Evolutionary conservation across 2,888 invertebrate genomes (phyloP).

Genomic region (Nysson spinosus): DNA sequence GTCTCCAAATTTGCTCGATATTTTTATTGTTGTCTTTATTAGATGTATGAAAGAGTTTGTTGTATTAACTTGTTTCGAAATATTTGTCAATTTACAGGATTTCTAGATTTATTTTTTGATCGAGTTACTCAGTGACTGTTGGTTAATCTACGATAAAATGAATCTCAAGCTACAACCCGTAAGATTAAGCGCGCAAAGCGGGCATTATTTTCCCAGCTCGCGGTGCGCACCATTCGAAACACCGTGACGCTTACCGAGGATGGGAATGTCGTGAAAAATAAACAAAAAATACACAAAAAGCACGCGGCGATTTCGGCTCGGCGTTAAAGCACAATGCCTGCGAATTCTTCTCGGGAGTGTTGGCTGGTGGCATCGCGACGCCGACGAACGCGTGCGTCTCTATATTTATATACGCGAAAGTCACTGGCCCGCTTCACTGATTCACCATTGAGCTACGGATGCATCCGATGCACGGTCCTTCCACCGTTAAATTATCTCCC

Average conservation of each 20-base stretch:
- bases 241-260: constrained; percentile 1
- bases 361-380: constrained; percentile 37
- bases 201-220: constrained; percentile 39
- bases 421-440: constrained; percentile 59
- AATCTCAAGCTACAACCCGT: constrained; percentile 16
- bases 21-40: no score
- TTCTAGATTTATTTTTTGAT: no score
- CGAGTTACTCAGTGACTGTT: no score
- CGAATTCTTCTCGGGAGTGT: constrained; percentile 47
- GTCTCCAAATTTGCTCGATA: no score
- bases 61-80: no score
- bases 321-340: constrained; percentile 55
- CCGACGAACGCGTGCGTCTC: constrained; percentile 48
- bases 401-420: constrained; percentile 59
- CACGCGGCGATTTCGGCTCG: constrained; percentile 52
- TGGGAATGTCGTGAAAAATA: constrained; percentile 51
- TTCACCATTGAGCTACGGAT: constrained; percentile 43
- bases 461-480: constrained; percentile 13
- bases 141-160: constrained; percentile 21
- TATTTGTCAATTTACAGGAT: no score
- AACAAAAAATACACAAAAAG: constrained; percentile 34
- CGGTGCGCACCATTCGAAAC: background rate
- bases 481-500: constrained; percentile 4
- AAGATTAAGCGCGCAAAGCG: constrained; percentile 37
- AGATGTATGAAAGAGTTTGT: no score